Evolutionary conservation across 2,888 invertebrate genomes (phyloP).

Genomic region (Lamellibrachia satsuma): DNA sequence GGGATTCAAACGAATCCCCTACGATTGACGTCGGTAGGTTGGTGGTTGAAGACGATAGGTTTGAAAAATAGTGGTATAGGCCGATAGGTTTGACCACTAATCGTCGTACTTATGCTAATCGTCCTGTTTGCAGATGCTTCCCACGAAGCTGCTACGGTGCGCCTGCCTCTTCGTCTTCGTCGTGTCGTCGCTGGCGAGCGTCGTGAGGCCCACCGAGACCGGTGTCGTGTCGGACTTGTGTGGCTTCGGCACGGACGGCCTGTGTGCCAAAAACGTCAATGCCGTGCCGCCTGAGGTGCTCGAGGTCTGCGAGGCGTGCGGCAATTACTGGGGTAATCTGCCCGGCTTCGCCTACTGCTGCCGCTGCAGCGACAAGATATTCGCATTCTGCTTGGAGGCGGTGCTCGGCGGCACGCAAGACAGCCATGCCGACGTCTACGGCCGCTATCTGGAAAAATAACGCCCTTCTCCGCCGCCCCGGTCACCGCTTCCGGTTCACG

Average conservation of each 20-base stretch:
- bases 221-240: not conserved
- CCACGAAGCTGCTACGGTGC: not conserved
- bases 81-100: not conserved
- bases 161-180: not conserved
- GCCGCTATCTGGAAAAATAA: not conserved
- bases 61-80: no score
- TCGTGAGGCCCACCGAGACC: not conserved
- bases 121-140: not conserved
- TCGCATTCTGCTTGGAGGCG: conserved; percentile 38
- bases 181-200: conserved; percentile 18
- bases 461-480: not conserved
- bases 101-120: not conserved
- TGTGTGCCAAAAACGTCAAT: conserved; percentile 17
- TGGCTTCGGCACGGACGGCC: conserved; percentile 20
- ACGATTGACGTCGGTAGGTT: no score
- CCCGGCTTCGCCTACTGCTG: conserved; percentile 40
- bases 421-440: conserved; percentile 17
- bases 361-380: conserved; percentile 37
- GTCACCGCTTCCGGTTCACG: conserved; percentile 3
- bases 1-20: no score
- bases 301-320: conserved; percentile 39
- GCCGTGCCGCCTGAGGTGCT: conserved; percentile 32
- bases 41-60: no score
- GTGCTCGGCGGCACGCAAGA: conserved; percentile 33
- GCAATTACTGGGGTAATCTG: conserved; percentile 40